Conservation (phyloP, 2,797 vertebrate species). For the Triplophysa bombifrons region DNA sequence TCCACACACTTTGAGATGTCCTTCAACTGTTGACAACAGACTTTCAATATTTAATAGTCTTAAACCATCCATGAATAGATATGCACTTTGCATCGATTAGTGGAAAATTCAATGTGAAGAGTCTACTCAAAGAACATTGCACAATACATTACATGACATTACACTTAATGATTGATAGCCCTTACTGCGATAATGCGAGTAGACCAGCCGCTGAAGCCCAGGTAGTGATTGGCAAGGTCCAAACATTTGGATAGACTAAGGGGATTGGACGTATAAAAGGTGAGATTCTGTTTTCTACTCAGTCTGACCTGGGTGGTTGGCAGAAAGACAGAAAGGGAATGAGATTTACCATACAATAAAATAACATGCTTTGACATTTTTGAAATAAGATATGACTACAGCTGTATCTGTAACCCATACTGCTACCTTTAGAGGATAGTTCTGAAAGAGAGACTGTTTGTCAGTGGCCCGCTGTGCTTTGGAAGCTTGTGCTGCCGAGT, state of each 20-base stretch:
- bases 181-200: constrained; percentile 82
- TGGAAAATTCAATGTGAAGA: background rate
- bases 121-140: too few relatives aligned
- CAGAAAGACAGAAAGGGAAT: background rate
- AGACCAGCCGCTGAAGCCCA: constrained; percentile 86
- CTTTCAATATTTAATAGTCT: background rate
- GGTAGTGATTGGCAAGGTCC: constrained; percentile 84
- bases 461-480: constrained; percentile 74
- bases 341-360: background rate
- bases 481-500: constrained; percentile 74
- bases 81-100: background rate
- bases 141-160: too few relatives aligned
- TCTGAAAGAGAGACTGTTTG: constrained; percentile 73
- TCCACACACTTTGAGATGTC: constrained; percentile 73
- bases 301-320: constrained; percentile 75
- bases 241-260: constrained; percentile 80
- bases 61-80: background rate
- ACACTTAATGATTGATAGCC: background rate
- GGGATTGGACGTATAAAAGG: constrained; percentile 58
- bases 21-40: constrained; percentile 73
- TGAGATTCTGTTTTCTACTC: constrained; percentile 72
- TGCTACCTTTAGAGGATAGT: constrained; percentile 76
- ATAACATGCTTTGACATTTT: too few relatives aligned
- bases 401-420: background rate
- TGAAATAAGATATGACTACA: too few relatives aligned